Base-by-base conservation (phyloP, 2,888 invertebrate genomes). In the Dolichopus griseipennis region DNA sequence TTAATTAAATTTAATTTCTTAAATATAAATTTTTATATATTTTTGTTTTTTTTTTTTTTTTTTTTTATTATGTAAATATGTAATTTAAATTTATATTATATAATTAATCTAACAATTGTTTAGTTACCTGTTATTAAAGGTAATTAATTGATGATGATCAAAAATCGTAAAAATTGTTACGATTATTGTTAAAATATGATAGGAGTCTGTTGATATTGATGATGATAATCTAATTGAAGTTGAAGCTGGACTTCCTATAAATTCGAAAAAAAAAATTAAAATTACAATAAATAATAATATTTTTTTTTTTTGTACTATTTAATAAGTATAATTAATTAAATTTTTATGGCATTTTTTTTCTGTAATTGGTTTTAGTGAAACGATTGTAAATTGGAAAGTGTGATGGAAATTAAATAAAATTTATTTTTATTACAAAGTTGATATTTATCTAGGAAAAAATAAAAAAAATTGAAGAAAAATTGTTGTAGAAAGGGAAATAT, bases 121-220 rank as follows among this genome's bases (percentile, higher is more conserved):
- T 63, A 63, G 63, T 63, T 63, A 63, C 63, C 63, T 63, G 63
- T 18, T 63, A 15, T 63, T 12, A 15, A 27, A 27, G 15, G 22
- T 18, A 10, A 63, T 63, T 63, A 18, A 63, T 63, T 63, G 27
- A 27, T 27, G 27, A 27, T 5, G 27, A 27, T 27, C 1, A 27
- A 27, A 6, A 63, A 63, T 63, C 27, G 63, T 6, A 63, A 20
- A 27, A 63, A 63, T 27, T 27, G 63, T 27, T 63, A 63, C 10
- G 63, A 63, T 27, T 63, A 63, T 27, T 15, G 52, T 52, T 63
- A 63, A 15, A 20, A 63, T 63, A 27, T 63, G 63, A 27, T 63
- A 15, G 27, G n/a, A 63, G 27, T 63, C 52, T 18, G 52, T 52
- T 18, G n/a, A 12, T 33, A 63, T 27, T 63, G 63, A 27, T 63